These are phyloP conservation scores for Mesocricetus auratus DNA, from an alignment of 2,113 vertebrate genomes.

Conservation along the genomic window DNA sequence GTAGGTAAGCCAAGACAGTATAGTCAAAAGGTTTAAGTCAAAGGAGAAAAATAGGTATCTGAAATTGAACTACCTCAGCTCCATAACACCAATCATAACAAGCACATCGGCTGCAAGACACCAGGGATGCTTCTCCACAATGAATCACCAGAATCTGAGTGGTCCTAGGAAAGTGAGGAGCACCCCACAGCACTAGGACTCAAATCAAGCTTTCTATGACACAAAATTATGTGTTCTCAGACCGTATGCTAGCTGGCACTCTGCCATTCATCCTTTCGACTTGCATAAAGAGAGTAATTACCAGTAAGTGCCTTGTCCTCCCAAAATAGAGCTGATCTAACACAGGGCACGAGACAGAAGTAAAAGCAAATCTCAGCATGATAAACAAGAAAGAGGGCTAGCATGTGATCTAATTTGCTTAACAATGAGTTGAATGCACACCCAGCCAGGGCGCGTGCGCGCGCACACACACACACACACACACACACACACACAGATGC, in stretches of 20 bases:
- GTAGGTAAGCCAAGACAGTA: background rate
- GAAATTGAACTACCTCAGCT: background rate
- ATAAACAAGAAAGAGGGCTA: slow-evolving; percentile 32
- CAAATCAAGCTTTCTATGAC: background rate
- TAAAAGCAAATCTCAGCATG: slow-evolving; percentile 65
- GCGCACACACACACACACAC: background rate
- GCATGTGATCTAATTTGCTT: background rate
- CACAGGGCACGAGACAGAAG: background rate
- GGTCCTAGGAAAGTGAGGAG: background rate
- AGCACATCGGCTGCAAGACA: background rate
- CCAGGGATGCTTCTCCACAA: background rate
- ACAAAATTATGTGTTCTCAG: slow-evolving; percentile 13
- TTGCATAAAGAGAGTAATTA: slow-evolving; percentile 52
- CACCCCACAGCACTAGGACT: background rate
- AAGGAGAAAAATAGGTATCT: background rate
- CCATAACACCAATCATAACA: background rate
- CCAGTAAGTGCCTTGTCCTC: slow-evolving; percentile 51
- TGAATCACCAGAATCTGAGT: background rate
- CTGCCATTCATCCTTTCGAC: slow-evolving; percentile 35
- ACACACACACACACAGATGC: background rate
- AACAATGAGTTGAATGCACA: slow-evolving; percentile 19
- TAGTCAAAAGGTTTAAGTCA: background rate
- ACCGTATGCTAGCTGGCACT: background rate
- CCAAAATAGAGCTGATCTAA: slow-evolving; percentile 60
- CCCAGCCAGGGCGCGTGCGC: background rate